Conservation (phyloP, 1,140 invertebrate genomes). For the Tetragnatha versicolor region DNA sequence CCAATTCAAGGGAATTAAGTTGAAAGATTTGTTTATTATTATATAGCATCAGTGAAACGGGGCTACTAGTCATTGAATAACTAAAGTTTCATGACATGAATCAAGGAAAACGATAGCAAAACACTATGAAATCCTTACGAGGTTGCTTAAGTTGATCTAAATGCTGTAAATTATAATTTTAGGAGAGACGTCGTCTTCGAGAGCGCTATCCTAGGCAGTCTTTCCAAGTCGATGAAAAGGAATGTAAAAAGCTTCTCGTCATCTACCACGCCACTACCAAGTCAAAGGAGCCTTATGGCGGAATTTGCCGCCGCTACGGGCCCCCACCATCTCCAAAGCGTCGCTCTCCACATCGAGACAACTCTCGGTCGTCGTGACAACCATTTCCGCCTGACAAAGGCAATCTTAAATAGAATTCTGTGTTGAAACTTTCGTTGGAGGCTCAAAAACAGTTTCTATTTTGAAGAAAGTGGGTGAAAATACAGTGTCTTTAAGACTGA, state of each 20-base stretch:
- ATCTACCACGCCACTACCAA: slow-evolving; percentile 45
- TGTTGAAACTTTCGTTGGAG: not conserved
- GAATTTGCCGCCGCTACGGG: slow-evolving; percentile 35
- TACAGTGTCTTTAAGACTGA: too few species aligned
- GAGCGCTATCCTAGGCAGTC: slow-evolving; percentile 36
- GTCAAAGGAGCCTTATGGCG: slow-evolving; percentile 27
- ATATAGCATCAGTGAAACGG: too few species aligned
- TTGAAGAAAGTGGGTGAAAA: too few species aligned
- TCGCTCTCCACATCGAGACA: slow-evolving; percentile 35
- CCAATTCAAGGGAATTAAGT: too few species aligned
- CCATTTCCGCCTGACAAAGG: slow-evolving; percentile 23
- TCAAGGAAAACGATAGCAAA: too few species aligned
- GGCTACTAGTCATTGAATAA: too few species aligned
- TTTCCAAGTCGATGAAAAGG: slow-evolving; percentile 43
- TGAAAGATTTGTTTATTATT: too few species aligned
- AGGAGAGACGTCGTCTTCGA: slow-evolving; percentile 47
- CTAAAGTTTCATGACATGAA: too few species aligned
- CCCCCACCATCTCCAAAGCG: slow-evolving; percentile 43
- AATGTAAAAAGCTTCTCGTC: slow-evolving; percentile 47
- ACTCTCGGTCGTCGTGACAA: slow-evolving; percentile 47
- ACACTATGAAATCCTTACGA: too few species aligned
- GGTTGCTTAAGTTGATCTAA: not conserved
- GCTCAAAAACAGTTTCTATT: too few species aligned
- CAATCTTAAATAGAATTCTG: not conserved
- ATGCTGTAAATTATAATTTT: not conserved